phyloP scores from a whole-genome alignment of 1,140 invertebrate species.

The Vollenhovia emeryi region DNA sequence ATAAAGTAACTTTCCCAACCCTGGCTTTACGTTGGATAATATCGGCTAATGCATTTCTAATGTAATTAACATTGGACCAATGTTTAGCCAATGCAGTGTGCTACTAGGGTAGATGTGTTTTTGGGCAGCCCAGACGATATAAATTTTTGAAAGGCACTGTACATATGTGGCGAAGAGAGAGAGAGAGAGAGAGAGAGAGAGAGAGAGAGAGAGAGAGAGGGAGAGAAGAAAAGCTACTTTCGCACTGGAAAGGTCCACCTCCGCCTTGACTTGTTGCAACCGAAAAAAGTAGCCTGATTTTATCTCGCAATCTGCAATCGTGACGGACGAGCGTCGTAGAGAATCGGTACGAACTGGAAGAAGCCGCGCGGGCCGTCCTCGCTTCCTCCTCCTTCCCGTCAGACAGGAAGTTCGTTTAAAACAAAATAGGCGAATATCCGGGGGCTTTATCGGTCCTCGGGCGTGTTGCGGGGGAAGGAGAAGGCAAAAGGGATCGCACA shows the following conservation, averaged over 20 bases:
- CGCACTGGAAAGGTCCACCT: background rate
- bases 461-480: background rate
- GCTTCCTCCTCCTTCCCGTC: background rate
- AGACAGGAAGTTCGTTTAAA: slow-evolving; percentile 14
- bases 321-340: background rate
- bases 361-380: background rate
- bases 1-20: too few relatives aligned
- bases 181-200: background rate
- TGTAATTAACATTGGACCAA: too few relatives aligned
- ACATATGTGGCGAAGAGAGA: slow-evolving; percentile 1
- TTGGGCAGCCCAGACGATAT: background rate
- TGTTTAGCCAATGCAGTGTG: too few relatives aligned
- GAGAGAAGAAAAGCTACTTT: background rate
- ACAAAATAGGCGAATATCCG: slow-evolving; percentile 21
- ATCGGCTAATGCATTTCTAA: too few relatives aligned
- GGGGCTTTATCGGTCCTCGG: background rate
- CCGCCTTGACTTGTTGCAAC: background rate
- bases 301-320: background rate
- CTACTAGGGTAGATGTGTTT: too few relatives aligned
- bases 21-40: too few relatives aligned
- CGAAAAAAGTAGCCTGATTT: background rate
- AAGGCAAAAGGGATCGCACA: background rate
- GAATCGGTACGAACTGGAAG: background rate
- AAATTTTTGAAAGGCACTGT: background rate
- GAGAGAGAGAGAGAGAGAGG: too few relatives aligned